phyloP scores from a whole-genome alignment of 2,113 vertebrate species.

The Grallaria varia region DNA sequence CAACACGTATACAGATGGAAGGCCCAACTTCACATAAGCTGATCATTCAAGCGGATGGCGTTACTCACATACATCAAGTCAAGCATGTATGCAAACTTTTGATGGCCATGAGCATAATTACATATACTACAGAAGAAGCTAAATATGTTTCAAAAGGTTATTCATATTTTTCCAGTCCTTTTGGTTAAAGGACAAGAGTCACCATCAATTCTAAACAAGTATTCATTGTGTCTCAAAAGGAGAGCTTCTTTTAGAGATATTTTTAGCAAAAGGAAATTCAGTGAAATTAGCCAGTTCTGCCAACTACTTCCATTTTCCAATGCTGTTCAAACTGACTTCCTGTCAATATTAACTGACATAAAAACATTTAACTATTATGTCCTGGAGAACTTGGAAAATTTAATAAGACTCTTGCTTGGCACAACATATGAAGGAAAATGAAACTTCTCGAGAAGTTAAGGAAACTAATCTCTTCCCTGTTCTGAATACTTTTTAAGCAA shows the following conservation, averaged over 20 bases:
- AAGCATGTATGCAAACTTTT: background rate
- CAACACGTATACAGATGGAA: background rate
- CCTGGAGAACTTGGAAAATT: conserved; percentile 6
- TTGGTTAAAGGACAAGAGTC: conserved; percentile 43
- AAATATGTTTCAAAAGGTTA: conserved; percentile 36
- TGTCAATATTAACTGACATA: conserved; percentile 53
- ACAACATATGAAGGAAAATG: background rate
- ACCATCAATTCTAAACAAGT: conserved; percentile 44
- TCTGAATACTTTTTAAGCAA: background rate
- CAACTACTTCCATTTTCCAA: conserved; percentile 62
- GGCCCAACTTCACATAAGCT: background rate
- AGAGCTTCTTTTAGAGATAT: conserved; percentile 48
- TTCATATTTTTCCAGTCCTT: conserved; percentile 42
- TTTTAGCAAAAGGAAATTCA: conserved; percentile 61
- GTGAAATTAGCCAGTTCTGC: conserved; percentile 50
- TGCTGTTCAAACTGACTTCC: conserved; percentile 49
- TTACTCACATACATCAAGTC: background rate
- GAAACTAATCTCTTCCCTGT: background rate
- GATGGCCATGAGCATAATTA: background rate
- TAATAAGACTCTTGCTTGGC: background rate
- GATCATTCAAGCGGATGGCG: background rate
- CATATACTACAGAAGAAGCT: background rate
- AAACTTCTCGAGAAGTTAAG: background rate
- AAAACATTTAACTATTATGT: conserved; percentile 21
- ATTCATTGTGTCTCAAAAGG: conserved; percentile 46